Evolutionary conservation across 2,888 invertebrate species (phyloP).

Genomic region (Agrotis exclamationis): DNA sequence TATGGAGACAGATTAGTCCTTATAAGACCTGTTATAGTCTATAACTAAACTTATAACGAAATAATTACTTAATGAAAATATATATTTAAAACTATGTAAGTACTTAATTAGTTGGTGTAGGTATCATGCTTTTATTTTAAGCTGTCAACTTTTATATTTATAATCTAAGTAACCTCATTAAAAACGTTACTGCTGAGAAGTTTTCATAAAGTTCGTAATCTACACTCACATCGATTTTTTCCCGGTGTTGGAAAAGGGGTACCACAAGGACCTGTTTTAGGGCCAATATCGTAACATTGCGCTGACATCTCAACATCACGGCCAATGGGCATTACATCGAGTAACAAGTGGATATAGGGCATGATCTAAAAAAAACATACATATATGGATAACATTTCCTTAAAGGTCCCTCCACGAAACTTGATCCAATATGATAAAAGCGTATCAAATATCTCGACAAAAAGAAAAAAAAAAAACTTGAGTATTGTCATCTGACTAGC

Average conservation of each 20-base stretch:
- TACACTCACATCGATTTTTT: slow-evolving; percentile 2
- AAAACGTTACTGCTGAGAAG: not conserved
- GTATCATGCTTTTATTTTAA: no score
- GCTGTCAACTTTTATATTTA: no score
- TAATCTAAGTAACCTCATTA: no score
- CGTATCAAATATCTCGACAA: slow-evolving; percentile 6
- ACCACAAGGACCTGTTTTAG: slow-evolving; percentile 1
- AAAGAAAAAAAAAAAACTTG: not conserved
- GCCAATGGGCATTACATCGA: not conserved
- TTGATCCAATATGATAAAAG: slow-evolving; percentile 15
- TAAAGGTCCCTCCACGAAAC: not conserved
- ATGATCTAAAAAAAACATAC: not conserved
- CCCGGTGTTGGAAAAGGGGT: not conserved
- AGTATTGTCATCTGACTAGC: not conserved
- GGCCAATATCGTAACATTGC: slow-evolving; percentile 6
- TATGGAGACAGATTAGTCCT: not conserved
- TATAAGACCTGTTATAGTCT: not conserved
- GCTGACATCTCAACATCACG: not conserved
- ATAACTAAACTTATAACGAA: not conserved
- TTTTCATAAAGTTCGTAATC: not conserved
- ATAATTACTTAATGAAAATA: no score
- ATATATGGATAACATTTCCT: slow-evolving; percentile 11
- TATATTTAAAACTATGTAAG: no score
- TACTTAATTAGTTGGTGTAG: no score
- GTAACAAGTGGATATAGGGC: not conserved